These are phyloP conservation scores for Azemiops feae DNA, from an alignment of 2,113 vertebrate genomes.

Conservation along the genomic window DNA sequence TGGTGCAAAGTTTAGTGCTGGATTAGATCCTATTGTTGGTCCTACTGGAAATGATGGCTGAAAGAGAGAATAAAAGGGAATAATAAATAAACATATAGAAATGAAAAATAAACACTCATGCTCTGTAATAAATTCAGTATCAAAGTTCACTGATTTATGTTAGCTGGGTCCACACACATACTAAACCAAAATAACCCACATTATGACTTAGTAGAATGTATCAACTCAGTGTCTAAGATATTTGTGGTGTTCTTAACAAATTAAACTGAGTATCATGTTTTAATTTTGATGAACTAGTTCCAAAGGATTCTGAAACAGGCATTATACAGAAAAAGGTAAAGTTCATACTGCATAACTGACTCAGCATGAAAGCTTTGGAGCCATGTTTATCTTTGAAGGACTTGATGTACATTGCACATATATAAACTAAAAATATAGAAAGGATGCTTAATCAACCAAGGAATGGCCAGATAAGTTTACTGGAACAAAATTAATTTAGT, in stretches of 20 bases:
- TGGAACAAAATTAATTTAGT: neutral
- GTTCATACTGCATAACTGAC: neutral
- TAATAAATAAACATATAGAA: constrained; percentile 22
- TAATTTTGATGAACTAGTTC: neutral
- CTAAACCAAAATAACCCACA: neutral
- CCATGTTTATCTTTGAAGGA: neutral
- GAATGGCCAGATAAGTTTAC: neutral
- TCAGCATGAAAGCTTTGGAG: neutral
- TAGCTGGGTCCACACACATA: no score
- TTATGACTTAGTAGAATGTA: neutral
- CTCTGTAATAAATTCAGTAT: neutral
- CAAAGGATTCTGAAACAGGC: neutral
- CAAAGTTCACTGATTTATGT: neutral
- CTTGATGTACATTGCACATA: neutral
- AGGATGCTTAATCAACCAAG: neutral
- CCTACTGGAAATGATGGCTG: constrained; percentile 92
- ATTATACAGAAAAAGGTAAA: neutral
- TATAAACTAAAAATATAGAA: neutral
- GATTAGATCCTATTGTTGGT: constrained; percentile 87
- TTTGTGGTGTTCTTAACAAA: neutral
- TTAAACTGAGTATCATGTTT: neutral
- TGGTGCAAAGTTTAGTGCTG: constrained; percentile 88
- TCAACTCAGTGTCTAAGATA: neutral
- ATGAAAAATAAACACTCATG: neutral
- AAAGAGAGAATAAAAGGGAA: constrained; percentile 67